phyloP scores from a whole-genome alignment of 2,888 invertebrate species.

The Yponomeuta evonymella region DNA sequence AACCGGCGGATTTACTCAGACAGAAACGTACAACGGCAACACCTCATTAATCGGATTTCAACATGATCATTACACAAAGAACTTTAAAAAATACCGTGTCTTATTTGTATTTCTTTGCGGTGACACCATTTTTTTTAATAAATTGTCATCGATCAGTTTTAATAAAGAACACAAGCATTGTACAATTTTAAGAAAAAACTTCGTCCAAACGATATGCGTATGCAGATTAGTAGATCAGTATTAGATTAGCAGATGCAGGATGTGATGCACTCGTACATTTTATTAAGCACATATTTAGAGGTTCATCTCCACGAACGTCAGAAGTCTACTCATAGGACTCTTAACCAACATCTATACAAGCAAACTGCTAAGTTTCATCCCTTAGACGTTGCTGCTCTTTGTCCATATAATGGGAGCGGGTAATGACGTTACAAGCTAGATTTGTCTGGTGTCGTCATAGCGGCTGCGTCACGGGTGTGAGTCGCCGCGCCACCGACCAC shows the following conservation, averaged over 20 bases:
- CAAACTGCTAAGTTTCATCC: background rate
- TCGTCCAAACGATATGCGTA: background rate
- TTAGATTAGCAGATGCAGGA: too few relatives aligned
- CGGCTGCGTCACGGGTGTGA: background rate
- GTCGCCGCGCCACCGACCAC: background rate
- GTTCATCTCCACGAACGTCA: too few relatives aligned
- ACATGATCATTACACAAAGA: background rate
- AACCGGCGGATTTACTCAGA: background rate
- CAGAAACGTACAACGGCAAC: background rate
- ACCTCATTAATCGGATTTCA: conserved; percentile 1
- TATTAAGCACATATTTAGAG: background rate
- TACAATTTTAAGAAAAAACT: background rate
- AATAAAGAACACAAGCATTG: background rate
- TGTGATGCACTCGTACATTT: background rate
- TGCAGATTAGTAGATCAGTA: background rate
- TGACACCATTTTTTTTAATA: background rate
- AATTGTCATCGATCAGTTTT: background rate
- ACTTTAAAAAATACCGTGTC: background rate
- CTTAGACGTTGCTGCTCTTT: background rate
- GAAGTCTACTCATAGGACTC: too few relatives aligned
- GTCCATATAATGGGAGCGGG: background rate
- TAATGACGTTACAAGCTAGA: background rate
- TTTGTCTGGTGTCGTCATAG: background rate
- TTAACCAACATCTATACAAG: background rate
- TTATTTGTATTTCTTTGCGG: background rate